These are phyloP conservation scores for Leptocoma aspasia DNA, from an alignment of 2,113 vertebrate genomes.

Conservation along the genomic window DNA sequence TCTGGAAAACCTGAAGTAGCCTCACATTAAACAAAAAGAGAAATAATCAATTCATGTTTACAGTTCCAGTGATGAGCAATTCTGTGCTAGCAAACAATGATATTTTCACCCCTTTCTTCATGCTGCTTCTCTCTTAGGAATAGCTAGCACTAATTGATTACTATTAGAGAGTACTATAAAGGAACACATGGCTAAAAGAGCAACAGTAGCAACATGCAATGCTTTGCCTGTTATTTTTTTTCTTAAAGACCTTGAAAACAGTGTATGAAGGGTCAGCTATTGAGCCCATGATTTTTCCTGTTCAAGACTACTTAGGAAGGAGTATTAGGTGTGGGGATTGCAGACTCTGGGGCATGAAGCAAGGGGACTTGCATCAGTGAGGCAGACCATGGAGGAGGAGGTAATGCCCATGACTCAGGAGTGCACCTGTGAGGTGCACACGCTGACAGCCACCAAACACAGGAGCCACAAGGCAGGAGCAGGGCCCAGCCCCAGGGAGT, in stretches of 20 bases:
- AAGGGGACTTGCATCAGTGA: neutral
- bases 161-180: neutral
- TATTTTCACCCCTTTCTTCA: neutral
- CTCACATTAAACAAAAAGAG: neutral
- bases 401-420: accelerated
- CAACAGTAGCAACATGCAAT: neutral
- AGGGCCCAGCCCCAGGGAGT: no score
- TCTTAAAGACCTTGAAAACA: neutral
- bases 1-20: neutral
- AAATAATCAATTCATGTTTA: neutral
- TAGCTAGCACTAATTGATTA: neutral
- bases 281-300: neutral
- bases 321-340: neutral
- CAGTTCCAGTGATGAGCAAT: neutral
- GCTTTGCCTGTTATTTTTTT: neutral
- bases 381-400: neutral
- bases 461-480: neutral
- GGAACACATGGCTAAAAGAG: neutral
- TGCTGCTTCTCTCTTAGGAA: neutral
- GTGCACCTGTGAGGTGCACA: accelerated
- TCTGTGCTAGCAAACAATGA: neutral
- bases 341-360: neutral
- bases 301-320: neutral
- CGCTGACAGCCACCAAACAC: neutral
- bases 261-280: neutral